Percentiles rank a stretch among this genome's conserved stretches.
Evolutionary conservation across 2,113 vertebrate genomes (phyloP).

Genomic region (Chitala chitala): DNA sequence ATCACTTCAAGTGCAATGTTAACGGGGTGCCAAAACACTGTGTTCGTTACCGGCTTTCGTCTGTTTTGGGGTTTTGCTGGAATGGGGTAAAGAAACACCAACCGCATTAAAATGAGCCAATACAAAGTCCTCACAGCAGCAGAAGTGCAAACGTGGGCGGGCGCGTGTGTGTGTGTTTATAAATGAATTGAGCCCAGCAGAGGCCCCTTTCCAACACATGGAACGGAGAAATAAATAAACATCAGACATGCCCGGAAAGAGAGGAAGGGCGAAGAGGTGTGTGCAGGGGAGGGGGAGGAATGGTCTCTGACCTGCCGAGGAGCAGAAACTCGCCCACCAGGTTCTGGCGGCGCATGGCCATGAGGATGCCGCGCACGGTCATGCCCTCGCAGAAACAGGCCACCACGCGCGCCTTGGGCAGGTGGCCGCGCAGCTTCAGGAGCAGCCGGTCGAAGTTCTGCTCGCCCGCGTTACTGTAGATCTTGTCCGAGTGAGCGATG

Average conservation of each 20-base stretch:
- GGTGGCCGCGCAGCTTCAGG: constrained; percentile 77
- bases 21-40: too few relatives aligned
- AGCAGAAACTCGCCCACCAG: constrained; percentile 88
- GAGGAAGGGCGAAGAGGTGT: background rate
- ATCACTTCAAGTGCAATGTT: too few relatives aligned
- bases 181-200: too few relatives aligned
- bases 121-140: too few relatives aligned
- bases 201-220: background rate
- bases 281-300: background rate
- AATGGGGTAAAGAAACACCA: too few relatives aligned
- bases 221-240: background rate
- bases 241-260: too few relatives aligned
- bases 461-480: constrained; percentile 96
- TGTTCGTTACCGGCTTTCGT: too few relatives aligned
- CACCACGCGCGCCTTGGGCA: constrained; percentile 93
- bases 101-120: too few relatives aligned
- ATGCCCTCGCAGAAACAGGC: constrained; percentile 98
- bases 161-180: background rate
- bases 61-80: too few relatives aligned
- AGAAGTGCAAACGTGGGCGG: too few relatives aligned
- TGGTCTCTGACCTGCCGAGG: constrained; percentile 87
- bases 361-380: constrained; percentile 91
- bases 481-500: constrained; percentile 97
- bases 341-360: constrained; percentile 91
- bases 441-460: constrained; percentile 91